Percentiles rank a stretch among this genome's conserved stretches.
Conservation (phyloP, 2,888 invertebrate species). For the Eudasyphora cyanicolor region DNA sequence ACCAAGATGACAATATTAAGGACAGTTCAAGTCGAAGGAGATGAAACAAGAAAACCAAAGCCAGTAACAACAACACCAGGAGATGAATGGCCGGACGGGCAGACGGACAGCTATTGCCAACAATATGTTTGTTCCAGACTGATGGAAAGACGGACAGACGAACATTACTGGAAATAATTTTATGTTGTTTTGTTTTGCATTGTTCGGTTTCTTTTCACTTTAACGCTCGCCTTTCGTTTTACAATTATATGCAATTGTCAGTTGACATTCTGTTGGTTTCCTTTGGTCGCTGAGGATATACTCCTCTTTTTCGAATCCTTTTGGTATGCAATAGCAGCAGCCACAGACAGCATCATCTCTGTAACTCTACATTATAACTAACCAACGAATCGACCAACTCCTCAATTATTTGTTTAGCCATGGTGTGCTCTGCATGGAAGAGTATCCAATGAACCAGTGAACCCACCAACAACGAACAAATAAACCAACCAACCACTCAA, state of each 20-base stretch:
- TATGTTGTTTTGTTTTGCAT: conserved; percentile 39
- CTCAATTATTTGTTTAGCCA: conserved; percentile 48
- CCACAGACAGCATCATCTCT: not conserved
- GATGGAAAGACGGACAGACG: conserved; percentile 23
- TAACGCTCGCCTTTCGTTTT: conserved; percentile 48
- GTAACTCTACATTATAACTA: conserved; percentile 30
- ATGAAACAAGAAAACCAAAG: conserved; percentile 18
- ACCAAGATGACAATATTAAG: conserved; percentile 58
- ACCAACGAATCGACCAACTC: too few species aligned
- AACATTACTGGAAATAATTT: conserved; percentile 53
- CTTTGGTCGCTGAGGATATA: too few species aligned
- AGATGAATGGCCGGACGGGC: conserved; percentile 13
- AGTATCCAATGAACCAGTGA: conserved; percentile 35
- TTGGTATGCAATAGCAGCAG: conserved; percentile 11
- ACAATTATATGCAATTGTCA: conserved; percentile 55
- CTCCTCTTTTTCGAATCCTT: conserved; percentile 22
- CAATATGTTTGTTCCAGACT: conserved; percentile 37
- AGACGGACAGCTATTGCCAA: conserved; percentile 29
- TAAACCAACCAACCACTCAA: conserved; percentile 37
- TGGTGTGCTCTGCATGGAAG: conserved; percentile 19
- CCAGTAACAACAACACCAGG: not conserved
- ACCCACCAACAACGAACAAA: conserved; percentile 35
- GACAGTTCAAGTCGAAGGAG: conserved; percentile 30
- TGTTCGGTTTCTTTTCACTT: conserved; percentile 52
- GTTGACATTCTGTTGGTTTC: conserved; percentile 38